A percentile compares a stretch with the other conserved stretches of the same genome.
Evolutionary conservation across 2,113 vertebrate genomes (phyloP).

Genomic region (Sigmodon hispidus): DNA sequence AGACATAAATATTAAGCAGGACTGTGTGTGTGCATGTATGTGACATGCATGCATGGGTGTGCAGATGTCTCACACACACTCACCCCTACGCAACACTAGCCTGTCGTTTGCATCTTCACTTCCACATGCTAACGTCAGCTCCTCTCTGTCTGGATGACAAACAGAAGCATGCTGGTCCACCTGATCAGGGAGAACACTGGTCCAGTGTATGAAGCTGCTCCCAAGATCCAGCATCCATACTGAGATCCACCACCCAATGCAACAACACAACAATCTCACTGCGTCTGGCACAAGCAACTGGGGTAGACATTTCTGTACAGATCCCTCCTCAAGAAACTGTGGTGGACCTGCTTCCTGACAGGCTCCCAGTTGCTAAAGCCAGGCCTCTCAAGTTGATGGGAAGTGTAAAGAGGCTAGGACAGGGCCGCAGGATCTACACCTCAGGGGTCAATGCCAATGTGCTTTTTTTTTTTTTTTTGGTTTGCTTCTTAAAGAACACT

Average conservation of each 20-base stretch:
- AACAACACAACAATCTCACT: neutral
- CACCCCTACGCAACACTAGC: neutral
- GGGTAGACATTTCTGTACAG: rapidly evolving
- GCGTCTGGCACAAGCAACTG: neutral
- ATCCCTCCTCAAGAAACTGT: neutral
- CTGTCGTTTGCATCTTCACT: neutral
- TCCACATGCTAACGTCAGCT: neutral
- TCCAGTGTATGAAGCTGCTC: neutral
- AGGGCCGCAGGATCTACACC: neutral
- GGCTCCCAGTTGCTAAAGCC: neutral
- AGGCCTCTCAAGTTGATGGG: neutral
- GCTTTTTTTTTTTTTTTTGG: neutral
- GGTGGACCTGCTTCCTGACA: neutral
- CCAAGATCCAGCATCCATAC: neutral
- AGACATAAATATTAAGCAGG: neutral
- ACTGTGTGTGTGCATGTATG: neutral
- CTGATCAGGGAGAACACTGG: neutral
- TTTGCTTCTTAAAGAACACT: neutral
- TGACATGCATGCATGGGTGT: neutral
- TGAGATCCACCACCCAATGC: neutral
- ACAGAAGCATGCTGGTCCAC: neutral
- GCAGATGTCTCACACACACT: neutral
- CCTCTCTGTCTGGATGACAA: neutral
- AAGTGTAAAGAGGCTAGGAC: neutral
- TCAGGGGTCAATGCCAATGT: neutral